Evolutionary conservation across 2,797 vertebrate genomes (phyloP), one percentile per base, ranked within the genome.

Genomic region (Neostethus bicornis): DNA sequence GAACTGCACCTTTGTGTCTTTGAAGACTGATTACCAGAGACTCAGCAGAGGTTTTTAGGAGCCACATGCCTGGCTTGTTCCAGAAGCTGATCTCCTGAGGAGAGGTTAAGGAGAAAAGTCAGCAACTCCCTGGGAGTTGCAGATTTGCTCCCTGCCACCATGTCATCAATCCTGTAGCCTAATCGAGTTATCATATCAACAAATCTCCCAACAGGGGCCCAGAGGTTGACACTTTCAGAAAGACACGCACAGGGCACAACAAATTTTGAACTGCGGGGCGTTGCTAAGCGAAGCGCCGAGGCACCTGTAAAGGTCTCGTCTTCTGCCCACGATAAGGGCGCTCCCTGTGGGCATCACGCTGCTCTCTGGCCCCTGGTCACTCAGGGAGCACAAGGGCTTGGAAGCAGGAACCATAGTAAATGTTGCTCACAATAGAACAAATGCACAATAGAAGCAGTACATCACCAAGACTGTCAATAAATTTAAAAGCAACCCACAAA

Each of bases 151-250:
- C 68, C 58, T 81, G 79, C 80, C 77, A 86, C 80, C 51, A 38
- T 64, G 83, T 90, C 14, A 61, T 89, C 72, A 76, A 84, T 70
- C 67, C 82, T 58, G 55, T 46, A 67, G 70, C 76, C 83, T 93
- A 96, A 96, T 94, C 92, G 85, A 96, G 93, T 91, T 94, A 94
- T 95, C 92, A 90, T 92, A 93, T 93, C 92, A 92, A 91, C 92
- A 91, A 72, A 89, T 89, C 85, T 91, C 91, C 91, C 71, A 77
- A 87, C 85, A 53, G 77, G 65, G 85, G 88, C 89, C 84, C 65
- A 77, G 67, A 50, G 61, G 70, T 76, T 91, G 90, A 91, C 82
- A 92, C 84, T 81, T 80, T 56, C 75, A 92, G 87, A 91, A 93
- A 91, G 91, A 85, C 77, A 79, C 84, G 84, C 90, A 73, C 73